A percentile compares a stretch with the other conserved stretches of the same genome.
Conservation (phyloP, 92 coral and sea anemone species). For the Epizoanthus scotinus region DNA sequence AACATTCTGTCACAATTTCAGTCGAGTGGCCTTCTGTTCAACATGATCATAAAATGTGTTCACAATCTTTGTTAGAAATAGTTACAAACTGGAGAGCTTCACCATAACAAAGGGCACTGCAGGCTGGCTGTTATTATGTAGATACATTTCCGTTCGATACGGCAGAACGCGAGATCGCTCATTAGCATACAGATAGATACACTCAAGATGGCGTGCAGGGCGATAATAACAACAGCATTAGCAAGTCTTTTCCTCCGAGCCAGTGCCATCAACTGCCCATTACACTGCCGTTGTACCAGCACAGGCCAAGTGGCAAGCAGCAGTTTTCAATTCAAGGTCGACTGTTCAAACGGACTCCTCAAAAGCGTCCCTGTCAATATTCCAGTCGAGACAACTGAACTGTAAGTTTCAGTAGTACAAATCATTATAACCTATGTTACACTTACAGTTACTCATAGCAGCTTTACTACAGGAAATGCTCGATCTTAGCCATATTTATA, state of each 20-base stretch:
- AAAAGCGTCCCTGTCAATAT: conserved; percentile 13
- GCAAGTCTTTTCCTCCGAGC: conserved; percentile 2
- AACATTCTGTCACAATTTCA: neutral
- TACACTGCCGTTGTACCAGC: conserved; percentile 11
- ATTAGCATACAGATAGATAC: conserved; percentile 4
- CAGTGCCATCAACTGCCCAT: conserved; percentile 18
- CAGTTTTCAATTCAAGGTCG: conserved; percentile 20
- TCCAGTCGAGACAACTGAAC: conserved; percentile 17
- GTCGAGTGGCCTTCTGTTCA: conserved; percentile 5
- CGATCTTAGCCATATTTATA: neutral
- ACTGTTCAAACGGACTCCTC: conserved; percentile 39
- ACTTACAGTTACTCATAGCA: neutral
- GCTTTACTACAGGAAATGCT: neutral
- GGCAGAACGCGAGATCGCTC: neutral
- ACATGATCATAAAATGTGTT: neutral
- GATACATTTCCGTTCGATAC: neutral
- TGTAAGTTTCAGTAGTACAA: conserved; percentile 9
- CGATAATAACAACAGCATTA: neutral
- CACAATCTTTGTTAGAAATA: neutral
- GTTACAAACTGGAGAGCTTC: neutral
- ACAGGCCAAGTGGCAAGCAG: conserved; percentile 11
- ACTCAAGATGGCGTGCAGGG: conserved; percentile 36
- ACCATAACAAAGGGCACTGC: conserved; percentile 17
- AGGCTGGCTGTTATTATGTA: conserved; percentile 2
- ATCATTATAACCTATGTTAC: neutral